Evolutionary conservation across 2,797 vertebrate species (phyloP).

Genomic region (Anas bahamensis): DNA sequence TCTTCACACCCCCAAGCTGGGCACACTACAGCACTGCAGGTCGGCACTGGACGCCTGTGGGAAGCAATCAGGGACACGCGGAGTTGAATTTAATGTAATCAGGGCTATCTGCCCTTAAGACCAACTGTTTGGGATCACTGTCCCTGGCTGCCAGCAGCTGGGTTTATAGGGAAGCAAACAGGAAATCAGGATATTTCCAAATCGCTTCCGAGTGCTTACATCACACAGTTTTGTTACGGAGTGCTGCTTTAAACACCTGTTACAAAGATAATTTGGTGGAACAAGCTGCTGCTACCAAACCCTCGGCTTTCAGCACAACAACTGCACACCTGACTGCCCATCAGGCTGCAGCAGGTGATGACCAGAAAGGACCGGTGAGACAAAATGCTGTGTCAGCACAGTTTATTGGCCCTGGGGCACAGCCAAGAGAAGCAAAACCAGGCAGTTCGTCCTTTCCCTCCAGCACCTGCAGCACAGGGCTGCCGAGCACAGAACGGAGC

Average conservation of each 20-base stretch:
- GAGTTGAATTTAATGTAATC: neutral
- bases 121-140: neutral
- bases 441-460: neutral
- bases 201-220: neutral
- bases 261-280: neutral
- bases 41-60: neutral
- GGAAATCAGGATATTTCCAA: neutral
- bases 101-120: neutral
- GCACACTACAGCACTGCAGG: neutral
- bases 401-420: neutral
- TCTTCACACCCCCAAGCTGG: neutral
- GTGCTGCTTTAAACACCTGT: neutral
- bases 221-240: neutral
- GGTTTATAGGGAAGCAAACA: neutral
- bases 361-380: neutral
- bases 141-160: neutral
- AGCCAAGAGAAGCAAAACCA: neutral
- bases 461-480: neutral
- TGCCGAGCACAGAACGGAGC: rapidly evolving
- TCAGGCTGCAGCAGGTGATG: neutral
- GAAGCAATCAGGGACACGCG: neutral
- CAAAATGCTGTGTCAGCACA: neutral
- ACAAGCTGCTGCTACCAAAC: neutral
- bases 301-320: neutral
- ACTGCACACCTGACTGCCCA: neutral